phyloP scores from a whole-genome alignment of 2,113 vertebrate species.

The Alces alces region DNA sequence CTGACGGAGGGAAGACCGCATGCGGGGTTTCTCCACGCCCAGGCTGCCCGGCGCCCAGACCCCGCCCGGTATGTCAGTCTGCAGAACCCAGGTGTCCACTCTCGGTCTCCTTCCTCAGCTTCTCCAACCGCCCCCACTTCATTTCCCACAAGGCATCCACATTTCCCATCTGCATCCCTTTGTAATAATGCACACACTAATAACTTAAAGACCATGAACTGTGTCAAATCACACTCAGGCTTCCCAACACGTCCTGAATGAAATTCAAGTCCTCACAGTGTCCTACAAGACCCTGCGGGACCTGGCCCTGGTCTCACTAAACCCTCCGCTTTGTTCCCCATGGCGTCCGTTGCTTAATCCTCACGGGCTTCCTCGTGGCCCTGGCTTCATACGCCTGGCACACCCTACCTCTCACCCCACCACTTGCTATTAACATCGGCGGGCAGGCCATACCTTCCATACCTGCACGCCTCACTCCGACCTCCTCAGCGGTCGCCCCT shows the following conservation, averaged over 20 bases:
- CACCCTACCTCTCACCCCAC: not conserved
- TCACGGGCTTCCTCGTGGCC: fast-evolving
- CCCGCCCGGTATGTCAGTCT: not conserved
- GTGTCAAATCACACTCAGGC: not conserved
- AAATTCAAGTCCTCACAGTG: not conserved
- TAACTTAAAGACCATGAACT: not conserved
- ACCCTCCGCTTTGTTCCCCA: fast-evolving
- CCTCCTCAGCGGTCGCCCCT: not conserved
- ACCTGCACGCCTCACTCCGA: not conserved
- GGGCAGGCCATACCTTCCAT: fast-evolving
- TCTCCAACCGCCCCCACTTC: not conserved
- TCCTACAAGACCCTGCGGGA: not conserved
- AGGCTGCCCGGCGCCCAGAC: not conserved
- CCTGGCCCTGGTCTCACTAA: not conserved
- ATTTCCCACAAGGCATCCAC: not conserved
- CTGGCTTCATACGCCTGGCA: fast-evolving
- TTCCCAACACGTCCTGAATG: not conserved
- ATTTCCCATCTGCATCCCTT: not conserved
- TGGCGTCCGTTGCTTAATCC: not conserved
- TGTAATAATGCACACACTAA: not conserved
- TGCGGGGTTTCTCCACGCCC: not conserved
- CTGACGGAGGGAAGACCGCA: not conserved
- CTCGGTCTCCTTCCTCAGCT: not conserved
- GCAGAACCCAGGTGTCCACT: not conserved
- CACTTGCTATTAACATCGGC: fast-evolving